phyloP scores from a whole-genome alignment of 2,797 vertebrate genomes.

The Luscinia luscinia region DNA sequence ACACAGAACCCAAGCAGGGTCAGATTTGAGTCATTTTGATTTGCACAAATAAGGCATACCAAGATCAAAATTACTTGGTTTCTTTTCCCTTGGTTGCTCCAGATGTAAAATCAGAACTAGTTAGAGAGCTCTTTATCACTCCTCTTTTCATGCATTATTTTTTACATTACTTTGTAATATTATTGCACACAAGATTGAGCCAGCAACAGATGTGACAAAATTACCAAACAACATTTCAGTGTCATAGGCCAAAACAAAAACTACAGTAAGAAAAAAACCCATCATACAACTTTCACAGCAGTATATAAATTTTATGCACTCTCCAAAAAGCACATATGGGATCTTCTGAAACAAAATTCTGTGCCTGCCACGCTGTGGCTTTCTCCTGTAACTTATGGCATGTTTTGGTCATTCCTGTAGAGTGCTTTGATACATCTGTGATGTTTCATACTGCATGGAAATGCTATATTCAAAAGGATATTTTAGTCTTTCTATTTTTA shows the following conservation, averaged over 20 bases:
- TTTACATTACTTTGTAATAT: not conserved
- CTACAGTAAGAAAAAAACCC: not conserved
- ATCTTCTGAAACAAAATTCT: not conserved
- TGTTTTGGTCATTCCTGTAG: not conserved
- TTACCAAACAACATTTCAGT: not conserved
- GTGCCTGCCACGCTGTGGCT: not conserved
- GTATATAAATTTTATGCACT: not conserved
- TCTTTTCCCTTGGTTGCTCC: not conserved
- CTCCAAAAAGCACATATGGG: not conserved
- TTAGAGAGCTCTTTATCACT: not conserved
- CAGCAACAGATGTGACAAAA: not conserved
- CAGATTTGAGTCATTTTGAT: not conserved
- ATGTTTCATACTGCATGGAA: not conserved
- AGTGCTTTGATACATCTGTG: not conserved
- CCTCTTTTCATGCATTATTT: not conserved
- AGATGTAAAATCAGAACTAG: not conserved
- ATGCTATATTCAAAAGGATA: not conserved
- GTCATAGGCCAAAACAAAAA: not conserved
- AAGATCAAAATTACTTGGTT: not conserved
- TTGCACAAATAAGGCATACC: not conserved
- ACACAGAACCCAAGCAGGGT: not conserved
- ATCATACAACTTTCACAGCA: not conserved
- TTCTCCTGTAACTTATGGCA: not conserved
- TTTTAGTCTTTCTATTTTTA: not conserved
- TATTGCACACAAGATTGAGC: not conserved